Percentiles rank a stretch among this genome's conserved stretches.
phyloP scores from a whole-genome alignment of 2,797 vertebrate species.

The Oryzias dopingdopingensis region DNA sequence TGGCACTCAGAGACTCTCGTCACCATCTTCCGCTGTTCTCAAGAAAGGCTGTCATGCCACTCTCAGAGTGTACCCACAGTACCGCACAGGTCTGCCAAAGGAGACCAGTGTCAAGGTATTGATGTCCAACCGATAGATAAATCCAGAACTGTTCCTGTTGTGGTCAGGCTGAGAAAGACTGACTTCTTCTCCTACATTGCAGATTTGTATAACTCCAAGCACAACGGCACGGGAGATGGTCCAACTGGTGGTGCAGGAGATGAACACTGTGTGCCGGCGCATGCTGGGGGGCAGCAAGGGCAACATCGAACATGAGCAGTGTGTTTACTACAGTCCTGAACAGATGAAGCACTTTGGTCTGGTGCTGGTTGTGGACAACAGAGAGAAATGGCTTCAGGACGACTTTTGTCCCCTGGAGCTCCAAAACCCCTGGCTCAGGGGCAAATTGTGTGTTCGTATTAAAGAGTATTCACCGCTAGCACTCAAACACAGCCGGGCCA shows the following conservation, averaged over 20 bases:
- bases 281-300: constrained; percentile 65
- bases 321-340: constrained; percentile 80
- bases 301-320: constrained; percentile 47
- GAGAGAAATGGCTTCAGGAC: constrained; percentile 87
- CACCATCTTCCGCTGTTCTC: constrained; percentile 60
- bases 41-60: constrained; percentile 78
- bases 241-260: constrained; percentile 88
- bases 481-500: constrained; percentile 82
- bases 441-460: constrained; percentile 85
- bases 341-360: constrained; percentile 87
- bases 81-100: constrained; percentile 85
- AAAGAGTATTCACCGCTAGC: constrained; percentile 87
- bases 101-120: constrained; percentile 88
- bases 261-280: constrained; percentile 76
- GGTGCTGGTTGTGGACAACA: constrained; percentile 77
- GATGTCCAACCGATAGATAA: neutral
- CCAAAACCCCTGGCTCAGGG: constrained; percentile 80
- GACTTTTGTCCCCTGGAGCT: constrained; percentile 86
- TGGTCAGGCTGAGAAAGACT: constrained; percentile 1
- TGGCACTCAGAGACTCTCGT: constrained; percentile 79
- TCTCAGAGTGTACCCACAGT: constrained; percentile 85
- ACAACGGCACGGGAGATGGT: constrained; percentile 85
- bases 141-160: neutral
- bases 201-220: constrained; percentile 84
- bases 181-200: constrained; percentile 20